phyloP scores from a whole-genome alignment of 2,113 vertebrate species.

The Grus americana region DNA sequence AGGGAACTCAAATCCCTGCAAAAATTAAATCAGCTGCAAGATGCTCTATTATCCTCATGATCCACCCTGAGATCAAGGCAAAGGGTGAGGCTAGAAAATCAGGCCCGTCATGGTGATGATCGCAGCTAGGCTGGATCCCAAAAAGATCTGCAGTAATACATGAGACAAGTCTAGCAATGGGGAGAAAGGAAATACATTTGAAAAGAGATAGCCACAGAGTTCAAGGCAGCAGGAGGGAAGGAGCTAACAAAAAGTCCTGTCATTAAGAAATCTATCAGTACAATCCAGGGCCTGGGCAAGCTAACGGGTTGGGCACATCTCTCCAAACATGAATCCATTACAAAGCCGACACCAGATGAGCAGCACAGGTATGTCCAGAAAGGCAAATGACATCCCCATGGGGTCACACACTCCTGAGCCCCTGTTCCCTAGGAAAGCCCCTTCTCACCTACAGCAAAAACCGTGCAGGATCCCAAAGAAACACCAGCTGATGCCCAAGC shows the following conservation, averaged over 20 bases:
- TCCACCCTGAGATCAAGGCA: neutral
- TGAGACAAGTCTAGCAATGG: neutral
- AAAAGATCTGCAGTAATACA: neutral
- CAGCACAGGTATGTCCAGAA: neutral
- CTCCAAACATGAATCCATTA: neutral
- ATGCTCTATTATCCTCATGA: neutral
- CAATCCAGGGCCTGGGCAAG: neutral
- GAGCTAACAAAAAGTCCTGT: neutral
- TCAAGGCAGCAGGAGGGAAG: neutral
- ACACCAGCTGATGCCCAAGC: neutral
- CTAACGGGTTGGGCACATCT: neutral
- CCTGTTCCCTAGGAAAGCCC: neutral
- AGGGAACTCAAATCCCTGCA: conserved; percentile 29
- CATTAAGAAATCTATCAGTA: neutral
- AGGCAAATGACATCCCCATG: neutral
- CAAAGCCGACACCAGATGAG: neutral
- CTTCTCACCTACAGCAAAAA: neutral
- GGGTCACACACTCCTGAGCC: neutral
- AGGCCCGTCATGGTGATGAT: neutral
- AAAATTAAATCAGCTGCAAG: conserved; percentile 32
- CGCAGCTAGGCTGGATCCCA: neutral
- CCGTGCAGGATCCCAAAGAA: neutral
- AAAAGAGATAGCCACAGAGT: neutral
- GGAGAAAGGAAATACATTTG: neutral
- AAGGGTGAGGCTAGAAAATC: neutral